Evolutionary conservation across 2,113 vertebrate species (phyloP).

Genomic region (Thalassoma bifasciatum): DNA sequence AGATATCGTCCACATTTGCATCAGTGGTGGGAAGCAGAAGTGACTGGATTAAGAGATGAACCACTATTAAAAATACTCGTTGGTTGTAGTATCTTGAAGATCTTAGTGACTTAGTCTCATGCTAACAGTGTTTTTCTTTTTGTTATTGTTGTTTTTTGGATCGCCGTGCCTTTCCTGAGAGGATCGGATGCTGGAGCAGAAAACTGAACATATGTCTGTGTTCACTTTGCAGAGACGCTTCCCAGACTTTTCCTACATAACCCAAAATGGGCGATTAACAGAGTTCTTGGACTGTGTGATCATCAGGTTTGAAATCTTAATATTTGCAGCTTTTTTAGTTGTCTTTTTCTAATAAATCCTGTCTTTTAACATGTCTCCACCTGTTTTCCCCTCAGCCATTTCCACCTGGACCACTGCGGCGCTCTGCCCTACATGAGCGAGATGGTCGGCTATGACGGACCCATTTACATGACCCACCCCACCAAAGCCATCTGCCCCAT

Average conservation of each 20-base stretch:
- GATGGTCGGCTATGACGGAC: conserved; percentile 98
- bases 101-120: too few species aligned
- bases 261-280: conserved; percentile 92
- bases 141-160: too few species aligned
- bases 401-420: conserved; percentile 97
- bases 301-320: conserved; percentile 87
- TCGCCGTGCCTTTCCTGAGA: too few species aligned
- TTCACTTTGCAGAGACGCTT: conserved; percentile 89
- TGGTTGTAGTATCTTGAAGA: too few species aligned
- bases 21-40: too few species aligned
- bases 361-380: neutral
- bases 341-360: too few species aligned
- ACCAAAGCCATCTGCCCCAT: conserved; percentile 99
- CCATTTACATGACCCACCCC: conserved; percentile 99
- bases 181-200: too few species aligned
- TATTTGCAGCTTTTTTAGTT: too few species aligned
- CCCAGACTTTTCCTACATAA: conserved; percentile 97
- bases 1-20: too few species aligned
- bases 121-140: too few species aligned
- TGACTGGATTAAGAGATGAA: too few species aligned
- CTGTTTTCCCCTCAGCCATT: conserved; percentile 86
- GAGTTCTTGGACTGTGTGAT: conserved; percentile 98
- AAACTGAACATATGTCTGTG: neutral
- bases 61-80: too few species aligned
- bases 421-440: conserved; percentile 97